Evolutionary conservation across 2,797 vertebrate genomes (phyloP).

Genomic region (Sparus aurata): DNA sequence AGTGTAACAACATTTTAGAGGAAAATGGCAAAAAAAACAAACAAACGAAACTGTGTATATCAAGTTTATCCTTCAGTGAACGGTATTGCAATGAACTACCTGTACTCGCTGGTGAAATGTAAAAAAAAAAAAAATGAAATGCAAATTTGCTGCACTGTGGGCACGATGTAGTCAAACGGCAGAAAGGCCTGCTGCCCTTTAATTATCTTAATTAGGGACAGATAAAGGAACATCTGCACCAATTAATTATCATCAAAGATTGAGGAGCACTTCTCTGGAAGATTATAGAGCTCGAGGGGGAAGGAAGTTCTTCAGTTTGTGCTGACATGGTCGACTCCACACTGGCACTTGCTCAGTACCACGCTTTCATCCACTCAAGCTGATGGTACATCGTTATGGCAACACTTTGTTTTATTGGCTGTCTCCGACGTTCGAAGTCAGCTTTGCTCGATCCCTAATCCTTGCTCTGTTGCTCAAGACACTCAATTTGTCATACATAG

Average conservation of each 20-base stretch:
- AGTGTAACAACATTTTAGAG: too few relatives aligned
- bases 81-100: not conserved
- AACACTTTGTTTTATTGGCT: constrained; percentile 3
- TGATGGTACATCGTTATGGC: constrained; percentile 7
- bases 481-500: not conserved
- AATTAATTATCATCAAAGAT: not conserved
- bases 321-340: not conserved
- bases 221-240: constrained; percentile 4
- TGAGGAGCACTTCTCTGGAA: not conserved
- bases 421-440: not conserved
- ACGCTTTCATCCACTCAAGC: constrained; percentile 23
- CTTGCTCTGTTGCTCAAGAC: not conserved
- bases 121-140: too few relatives aligned
- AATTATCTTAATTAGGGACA: constrained; percentile 1
- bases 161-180: not conserved
- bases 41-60: too few relatives aligned
- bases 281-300: not conserved
- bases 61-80: not conserved
- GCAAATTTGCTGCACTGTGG: not conserved
- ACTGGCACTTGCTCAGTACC: not conserved
- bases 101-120: too few relatives aligned
- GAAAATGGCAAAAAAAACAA: too few relatives aligned
- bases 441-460: not conserved
- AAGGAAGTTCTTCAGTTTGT: not conserved
- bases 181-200: not conserved